These are phyloP conservation scores for Corythornis vintsioides DNA, from an alignment of 2,113 vertebrate genomes.

Conservation along the genomic window DNA sequence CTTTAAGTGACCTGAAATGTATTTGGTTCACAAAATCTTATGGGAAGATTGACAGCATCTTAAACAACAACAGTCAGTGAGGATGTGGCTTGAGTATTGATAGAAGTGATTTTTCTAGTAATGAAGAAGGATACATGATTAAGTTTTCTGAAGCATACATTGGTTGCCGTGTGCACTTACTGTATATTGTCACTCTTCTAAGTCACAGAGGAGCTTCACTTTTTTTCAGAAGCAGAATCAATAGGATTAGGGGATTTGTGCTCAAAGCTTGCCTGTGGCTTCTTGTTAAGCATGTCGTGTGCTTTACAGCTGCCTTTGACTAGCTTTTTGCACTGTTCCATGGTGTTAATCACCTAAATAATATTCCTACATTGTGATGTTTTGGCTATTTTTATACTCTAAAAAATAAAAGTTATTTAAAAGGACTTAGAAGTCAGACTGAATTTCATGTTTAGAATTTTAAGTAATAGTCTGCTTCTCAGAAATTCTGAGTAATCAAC, in stretches of 20 bases:
- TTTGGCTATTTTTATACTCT: neutral
- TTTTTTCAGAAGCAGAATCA: slow-evolving; percentile 78
- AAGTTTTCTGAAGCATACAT: slow-evolving; percentile 69
- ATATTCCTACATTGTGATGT: slow-evolving; percentile 25
- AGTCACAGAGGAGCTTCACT: slow-evolving; percentile 61
- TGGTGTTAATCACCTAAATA: slow-evolving; percentile 58
- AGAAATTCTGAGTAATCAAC: neutral
- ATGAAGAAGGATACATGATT: slow-evolving; percentile 73
- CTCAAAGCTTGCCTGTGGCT: slow-evolving; percentile 79
- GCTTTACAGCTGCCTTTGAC: slow-evolving; percentile 60
- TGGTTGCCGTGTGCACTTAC: slow-evolving; percentile 57
- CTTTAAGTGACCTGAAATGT: slow-evolving; percentile 68
- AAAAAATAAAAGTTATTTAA: neutral
- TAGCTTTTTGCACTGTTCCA: slow-evolving; percentile 20
- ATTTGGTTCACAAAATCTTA: slow-evolving; percentile 62
- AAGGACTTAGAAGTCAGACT: neutral
- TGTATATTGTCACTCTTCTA: slow-evolving; percentile 65
- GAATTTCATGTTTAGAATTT: neutral
- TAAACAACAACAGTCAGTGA: slow-evolving; percentile 67
- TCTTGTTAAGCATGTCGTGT: slow-evolving; percentile 74
- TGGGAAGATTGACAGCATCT: slow-evolving; percentile 73
- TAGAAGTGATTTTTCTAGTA: slow-evolving; percentile 72
- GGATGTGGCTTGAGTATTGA: slow-evolving; percentile 67
- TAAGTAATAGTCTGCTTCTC: neutral
- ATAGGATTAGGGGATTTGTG: slow-evolving; percentile 83